Evolutionary conservation across 2,888 invertebrate species (phyloP), one percentile per base, ranked within the genome.

Genomic region (Amblyjoppa fuscipennis): DNA sequence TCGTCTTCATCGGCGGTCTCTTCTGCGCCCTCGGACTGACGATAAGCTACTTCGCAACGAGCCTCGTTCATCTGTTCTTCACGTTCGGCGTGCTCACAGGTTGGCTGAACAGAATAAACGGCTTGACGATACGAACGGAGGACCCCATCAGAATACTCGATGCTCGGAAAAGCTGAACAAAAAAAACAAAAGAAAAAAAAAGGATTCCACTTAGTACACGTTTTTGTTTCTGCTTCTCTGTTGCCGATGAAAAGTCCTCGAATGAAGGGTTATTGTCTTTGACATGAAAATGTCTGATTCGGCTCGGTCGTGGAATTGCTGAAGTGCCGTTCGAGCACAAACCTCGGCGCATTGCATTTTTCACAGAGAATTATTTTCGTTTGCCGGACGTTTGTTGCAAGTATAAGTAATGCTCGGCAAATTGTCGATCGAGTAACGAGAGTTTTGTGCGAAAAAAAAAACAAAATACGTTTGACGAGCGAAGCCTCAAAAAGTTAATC

Each of bases 81-180:
- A 96, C 96, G 70, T 97, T 97, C 88, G 97, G 97, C 51, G 96
- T 97, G 13, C 95, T 97, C 90, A 96, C 97, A 87, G 97, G 97
- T 96, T 89, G 94, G 94, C 89, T 28, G n/a, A 53, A 41, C 16
- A 68, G 34, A 70, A n/a, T 45, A 56, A 69, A 41, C 28, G 16
- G 45, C 56, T 68, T 13, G 16, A 13, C 1, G n/a, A 38, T 75
- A 59, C 16, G 20, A 49, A 79, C 49, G 28, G 4, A 78, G 59
- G 20, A 61, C 74, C n/a, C 28, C 6, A 31, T 25, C 16, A 34
- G 20, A 41, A 38, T 76, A 38, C 25, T 76, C 51, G 31, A 51
- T 49, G 11, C 16, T 61, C 61, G 61, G 20, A 11, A 64, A 20
- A 11, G 25, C 6, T 64, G 7, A n/a, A 64, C n/a, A 28, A 41